Evolutionary conservation across 2,797 vertebrate genomes (phyloP).

Genomic region (Clarias fuscus): DNA sequence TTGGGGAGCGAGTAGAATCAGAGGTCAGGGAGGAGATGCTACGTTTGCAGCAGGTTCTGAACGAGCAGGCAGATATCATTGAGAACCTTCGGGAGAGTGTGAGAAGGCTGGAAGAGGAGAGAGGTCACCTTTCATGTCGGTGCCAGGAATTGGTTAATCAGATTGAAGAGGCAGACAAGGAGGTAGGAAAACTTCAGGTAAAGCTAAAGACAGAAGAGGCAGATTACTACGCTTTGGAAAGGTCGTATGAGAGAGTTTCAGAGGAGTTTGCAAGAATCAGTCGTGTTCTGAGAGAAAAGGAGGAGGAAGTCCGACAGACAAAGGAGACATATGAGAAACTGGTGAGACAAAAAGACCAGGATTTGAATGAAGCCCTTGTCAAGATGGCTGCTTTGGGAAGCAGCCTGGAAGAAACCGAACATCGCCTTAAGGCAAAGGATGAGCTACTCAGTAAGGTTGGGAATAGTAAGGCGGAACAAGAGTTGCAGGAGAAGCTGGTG

Average conservation of each 20-base stretch:
- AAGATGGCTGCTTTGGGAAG: conserved; percentile 86
- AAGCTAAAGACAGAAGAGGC: conserved; percentile 82
- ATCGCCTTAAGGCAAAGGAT: conserved; percentile 83
- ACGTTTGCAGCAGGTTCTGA: conserved; percentile 84
- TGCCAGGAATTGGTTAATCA: conserved; percentile 92
- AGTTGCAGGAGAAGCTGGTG: conserved; percentile 72
- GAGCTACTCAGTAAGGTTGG: conserved; percentile 79
- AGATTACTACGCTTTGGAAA: conserved; percentile 84
- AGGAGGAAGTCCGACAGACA: conserved; percentile 85
- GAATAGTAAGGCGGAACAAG: conserved; percentile 67
- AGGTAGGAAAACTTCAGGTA: conserved; percentile 82
- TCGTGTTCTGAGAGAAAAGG: conserved; percentile 83
- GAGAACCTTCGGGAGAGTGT: conserved; percentile 83
- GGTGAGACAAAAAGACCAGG: conserved; percentile 85
- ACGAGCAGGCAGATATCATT: conserved; percentile 76
- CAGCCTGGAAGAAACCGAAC: conserved; percentile 88
- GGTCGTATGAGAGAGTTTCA: conserved; percentile 79
- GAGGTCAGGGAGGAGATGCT: conserved; percentile 80
- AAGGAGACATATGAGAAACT: conserved; percentile 85
- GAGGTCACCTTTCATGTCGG: conserved; percentile 79
- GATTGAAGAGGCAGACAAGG: conserved; percentile 80
- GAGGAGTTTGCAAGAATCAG: conserved; percentile 85
- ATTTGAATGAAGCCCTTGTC: conserved; percentile 86
- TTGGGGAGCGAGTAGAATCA: conserved; percentile 69
- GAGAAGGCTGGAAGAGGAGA: conserved; percentile 83